These are phyloP conservation scores for Sycophaga agraensis DNA, from an alignment of 1,140 invertebrate species.

Conservation along the genomic window DNA sequence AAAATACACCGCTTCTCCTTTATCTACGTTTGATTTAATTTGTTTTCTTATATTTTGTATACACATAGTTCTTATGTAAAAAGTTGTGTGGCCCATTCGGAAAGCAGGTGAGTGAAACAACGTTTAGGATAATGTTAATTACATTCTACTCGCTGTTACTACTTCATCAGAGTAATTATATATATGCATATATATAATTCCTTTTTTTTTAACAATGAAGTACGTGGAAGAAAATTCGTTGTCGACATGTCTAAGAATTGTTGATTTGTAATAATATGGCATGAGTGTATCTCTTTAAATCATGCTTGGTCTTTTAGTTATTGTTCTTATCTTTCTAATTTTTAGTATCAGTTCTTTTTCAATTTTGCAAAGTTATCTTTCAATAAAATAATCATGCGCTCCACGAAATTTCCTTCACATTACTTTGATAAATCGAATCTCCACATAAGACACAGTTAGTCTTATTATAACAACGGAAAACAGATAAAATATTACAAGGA, in stretches of 20 bases:
- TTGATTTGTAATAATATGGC: too few relatives aligned
- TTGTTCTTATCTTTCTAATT: not conserved
- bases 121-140: constrained; percentile 23
- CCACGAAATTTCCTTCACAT: constrained; percentile 27
- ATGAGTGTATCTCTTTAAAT: not conserved
- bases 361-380: too few relatives aligned
- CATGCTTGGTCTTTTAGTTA: constrained; percentile 7
- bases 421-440: constrained; percentile 18
- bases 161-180: constrained; percentile 3
- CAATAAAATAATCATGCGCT: too few relatives aligned
- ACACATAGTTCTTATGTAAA: constrained; percentile 27
- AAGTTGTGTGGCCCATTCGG: constrained; percentile 25
- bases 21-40: constrained; percentile 24
- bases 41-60: constrained; percentile 11
- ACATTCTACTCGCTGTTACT: constrained; percentile 15
- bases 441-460: constrained; percentile 13
- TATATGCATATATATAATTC: too few relatives aligned
- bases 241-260: constrained; percentile 2
- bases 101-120: constrained; percentile 30
- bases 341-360: constrained; percentile 7
- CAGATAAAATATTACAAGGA: constrained; percentile 3
- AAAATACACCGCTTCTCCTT: constrained; percentile 19
- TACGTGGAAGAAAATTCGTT: constrained; percentile 28
- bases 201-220: constrained; percentile 12
- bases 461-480: constrained; percentile 12